These are phyloP conservation scores for Brachyalestes nurse DNA, from an alignment of 2,797 vertebrate species.

Conservation along the genomic window DNA sequence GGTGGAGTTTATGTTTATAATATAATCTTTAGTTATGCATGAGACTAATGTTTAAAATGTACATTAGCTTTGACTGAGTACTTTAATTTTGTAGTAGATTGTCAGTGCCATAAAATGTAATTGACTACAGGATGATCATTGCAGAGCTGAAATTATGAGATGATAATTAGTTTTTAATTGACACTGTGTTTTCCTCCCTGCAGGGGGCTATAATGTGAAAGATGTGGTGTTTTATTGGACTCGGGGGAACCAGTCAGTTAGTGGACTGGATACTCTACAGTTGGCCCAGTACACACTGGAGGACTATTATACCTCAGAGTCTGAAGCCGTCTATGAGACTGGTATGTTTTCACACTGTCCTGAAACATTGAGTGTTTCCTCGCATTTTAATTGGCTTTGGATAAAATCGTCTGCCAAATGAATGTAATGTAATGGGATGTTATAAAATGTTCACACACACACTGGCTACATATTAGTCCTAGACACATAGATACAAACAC, in stretches of 20 bases:
- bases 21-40: conserved; percentile 15
- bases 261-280: conserved; percentile 85
- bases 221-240: conserved; percentile 94
- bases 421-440: no score
- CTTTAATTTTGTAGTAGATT: conserved; percentile 4
- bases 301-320: conserved; percentile 90
- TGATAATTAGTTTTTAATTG: conserved; percentile 39
- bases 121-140: background rate
- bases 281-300: conserved; percentile 92
- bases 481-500: no score
- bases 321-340: conserved; percentile 91
- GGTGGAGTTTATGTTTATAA: conserved; percentile 4
- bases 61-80: background rate
- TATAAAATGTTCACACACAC: background rate
- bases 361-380: no score
- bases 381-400: no score
- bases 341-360: conserved; percentile 67
- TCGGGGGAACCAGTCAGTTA: conserved; percentile 90
- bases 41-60: background rate
- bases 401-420: no score
- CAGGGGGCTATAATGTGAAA: conserved; percentile 93
- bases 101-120: conserved; percentile 12
- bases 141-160: conserved; percentile 21
- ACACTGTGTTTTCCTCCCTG: conserved; percentile 3
- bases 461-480: background rate